Base-by-base conservation (phyloP, 2,113 vertebrate species). In the Tetrax tetrax region DNA sequence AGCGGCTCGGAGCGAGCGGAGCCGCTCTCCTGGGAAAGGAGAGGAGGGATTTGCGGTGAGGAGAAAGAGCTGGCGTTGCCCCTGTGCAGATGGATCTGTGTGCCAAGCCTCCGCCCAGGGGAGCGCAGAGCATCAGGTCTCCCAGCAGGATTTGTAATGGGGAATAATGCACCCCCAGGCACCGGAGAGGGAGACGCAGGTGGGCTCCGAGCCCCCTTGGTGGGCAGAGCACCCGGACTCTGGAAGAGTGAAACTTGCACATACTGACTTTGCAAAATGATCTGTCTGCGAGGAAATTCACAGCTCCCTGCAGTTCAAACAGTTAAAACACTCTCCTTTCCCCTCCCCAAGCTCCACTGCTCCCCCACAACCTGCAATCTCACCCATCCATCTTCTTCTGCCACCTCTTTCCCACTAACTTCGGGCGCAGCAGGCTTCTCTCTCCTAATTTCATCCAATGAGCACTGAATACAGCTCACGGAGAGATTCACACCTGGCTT, bases 191-290 rank as follows among this genome's bases (percentile, higher is more conserved):
- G 65, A 63, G 8, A 50, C 51, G 7, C 3, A 8, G 51, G 7
- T 20, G 56, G 60, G 64, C 24, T 69, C 47, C 0, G 4, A 41
- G 60, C 23, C 12, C n/a, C 47, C 29, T n/a, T 0, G 0, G 14
- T 15, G 69, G 51, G 51, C 64, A 83, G 60, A 59, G 59, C 68
- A 57, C 35, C 56, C 17, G 3, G 24, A 4, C 14, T 35, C 45
- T 14, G 63, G 18, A 27, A 29, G 27, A 24, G 12, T 3, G 33
- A 70, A 65, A 6, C 41, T 4, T 37, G 53, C 37, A 7, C 6
- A 2, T 19, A 3, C 20, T 18, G 33, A 6, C 22, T 43, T 79
- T 35, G 37, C 64, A 56, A 88, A 82, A 28, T 4, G 4, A 43
- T 37, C 45, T 25, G 14, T 4, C 11, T 56, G 33, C 41, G 54